Base-by-base conservation (phyloP, 2,797 vertebrate genomes). In the Octomys mimax region DNA sequence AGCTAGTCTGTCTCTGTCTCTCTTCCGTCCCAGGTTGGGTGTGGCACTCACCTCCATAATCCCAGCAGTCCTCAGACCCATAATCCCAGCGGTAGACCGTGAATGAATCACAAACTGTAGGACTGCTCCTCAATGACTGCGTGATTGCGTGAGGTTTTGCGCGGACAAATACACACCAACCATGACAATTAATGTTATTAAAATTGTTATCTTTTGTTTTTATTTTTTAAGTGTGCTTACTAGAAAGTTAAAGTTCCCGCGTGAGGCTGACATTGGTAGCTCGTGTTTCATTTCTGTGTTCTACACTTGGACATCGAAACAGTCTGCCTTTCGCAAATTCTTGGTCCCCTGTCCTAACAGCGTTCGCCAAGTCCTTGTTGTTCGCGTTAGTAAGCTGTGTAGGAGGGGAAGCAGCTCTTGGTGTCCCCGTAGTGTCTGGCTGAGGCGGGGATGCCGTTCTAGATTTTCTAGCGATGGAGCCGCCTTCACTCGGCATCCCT, bases 201-300 rank as follows among this genome's bases (percentile, higher is more conserved):
- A 87, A 79, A 64, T 82, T 5, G 33, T 24, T 70, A 78, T 26
- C 3, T 49, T 92, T 86, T 89, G 14, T 1, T 36, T 83, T 89
- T 80, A 57, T 24, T 64, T 75, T 94, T 82, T 16, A 31, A 61
- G 19, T 79, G 62, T 64, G 39, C 21, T 16, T 59, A 46, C 21
- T 28, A 39, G 57, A 79, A 91, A 95, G 73, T 80, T 68, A 36
- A 91, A 78, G 64, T 80, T 89, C 88, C 7, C 6, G 0, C 42
- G 36, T 61, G 13, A 71, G 54, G 19, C 10, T 93, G 26, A 24
- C 19, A 64, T 80, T 52, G 88, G 31, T 62, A 68, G 13, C 36
- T 89, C 87, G 18, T 54, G 10, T 87, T 85, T 39, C 87, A 87
- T 82, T 92, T 95, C 54, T 81, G 21, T 39, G 16, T 80, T 8